A percentile compares a stretch with the other conserved stretches of the same genome.
These are phyloP conservation scores for Squalus acanthias DNA, from an alignment of 2,797 vertebrate species.

Conservation along the genomic window DNA sequence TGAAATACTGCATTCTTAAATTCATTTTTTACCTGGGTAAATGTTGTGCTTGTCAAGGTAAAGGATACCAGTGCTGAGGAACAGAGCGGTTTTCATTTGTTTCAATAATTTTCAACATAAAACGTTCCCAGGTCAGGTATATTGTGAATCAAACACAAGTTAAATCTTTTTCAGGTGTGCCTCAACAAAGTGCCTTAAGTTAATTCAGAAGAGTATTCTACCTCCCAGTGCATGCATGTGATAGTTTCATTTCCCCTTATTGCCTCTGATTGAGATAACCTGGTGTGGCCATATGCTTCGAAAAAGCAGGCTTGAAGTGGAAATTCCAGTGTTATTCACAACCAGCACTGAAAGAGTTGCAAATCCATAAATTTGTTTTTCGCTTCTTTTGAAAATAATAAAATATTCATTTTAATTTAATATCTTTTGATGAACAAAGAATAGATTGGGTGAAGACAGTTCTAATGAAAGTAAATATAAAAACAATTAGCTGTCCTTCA, in stretches of 20 bases:
- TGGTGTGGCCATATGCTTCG: neutral
- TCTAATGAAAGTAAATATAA: neutral
- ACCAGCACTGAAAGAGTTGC: neutral
- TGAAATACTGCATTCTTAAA: neutral
- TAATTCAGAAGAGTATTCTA: neutral
- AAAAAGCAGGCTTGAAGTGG: neutral
- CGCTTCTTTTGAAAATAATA: neutral
- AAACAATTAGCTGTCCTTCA: neutral
- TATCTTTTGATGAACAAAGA: no score
- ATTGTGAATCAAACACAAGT: neutral
- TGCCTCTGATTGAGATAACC: neutral
- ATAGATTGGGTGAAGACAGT: neutral
- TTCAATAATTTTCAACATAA: no score
- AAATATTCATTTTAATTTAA: neutral
- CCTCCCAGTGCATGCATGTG: neutral
- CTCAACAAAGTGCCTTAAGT: neutral
- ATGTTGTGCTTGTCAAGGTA: neutral
- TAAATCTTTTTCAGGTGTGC: neutral
- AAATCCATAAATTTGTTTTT: neutral
- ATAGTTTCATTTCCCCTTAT: neutral
- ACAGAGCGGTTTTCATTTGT: neutral
- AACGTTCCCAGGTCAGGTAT: neutral
- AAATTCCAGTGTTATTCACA: neutral
- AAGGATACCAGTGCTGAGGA: neutral
- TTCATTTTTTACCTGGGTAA: neutral